Conservation (phyloP, 2,797 vertebrate genomes). For the Bryconaethiops microstoma region DNA sequence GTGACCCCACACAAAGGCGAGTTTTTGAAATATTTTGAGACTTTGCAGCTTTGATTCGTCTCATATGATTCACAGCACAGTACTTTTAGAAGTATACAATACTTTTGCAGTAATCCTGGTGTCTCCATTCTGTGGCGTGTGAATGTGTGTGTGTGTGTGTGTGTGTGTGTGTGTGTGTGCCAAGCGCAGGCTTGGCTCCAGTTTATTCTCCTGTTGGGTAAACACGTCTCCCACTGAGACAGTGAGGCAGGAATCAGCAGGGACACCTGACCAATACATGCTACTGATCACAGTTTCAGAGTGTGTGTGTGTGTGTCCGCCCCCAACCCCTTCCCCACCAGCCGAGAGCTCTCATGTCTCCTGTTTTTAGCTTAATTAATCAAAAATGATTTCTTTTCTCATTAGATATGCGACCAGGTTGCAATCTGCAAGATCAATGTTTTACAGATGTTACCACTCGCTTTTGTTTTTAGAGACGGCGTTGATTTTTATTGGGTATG, state of each 20-base stretch:
- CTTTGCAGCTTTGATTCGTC: conserved; percentile 21
- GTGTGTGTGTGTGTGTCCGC: background rate
- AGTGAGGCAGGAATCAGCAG: conserved; percentile 53
- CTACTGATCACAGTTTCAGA: conserved; percentile 38
- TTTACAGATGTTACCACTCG: conserved; percentile 83
- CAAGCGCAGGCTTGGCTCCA: conserved; percentile 41
- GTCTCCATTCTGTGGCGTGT: background rate
- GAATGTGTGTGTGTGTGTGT: conserved; percentile 1
- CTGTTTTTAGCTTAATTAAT: conserved; percentile 84
- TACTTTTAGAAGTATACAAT: background rate
- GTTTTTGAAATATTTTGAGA: background rate
- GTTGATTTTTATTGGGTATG: conserved; percentile 85
- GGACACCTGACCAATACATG: conserved; percentile 47
- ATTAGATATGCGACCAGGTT: conserved; percentile 80
- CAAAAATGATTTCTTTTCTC: conserved; percentile 87
- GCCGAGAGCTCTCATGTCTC: background rate
- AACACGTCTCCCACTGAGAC: conserved; percentile 47
- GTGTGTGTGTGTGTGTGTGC: conserved; percentile 22
- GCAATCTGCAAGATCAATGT: conserved; percentile 81
- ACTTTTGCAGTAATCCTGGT: conserved; percentile 46
- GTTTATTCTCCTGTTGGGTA: conserved; percentile 52
- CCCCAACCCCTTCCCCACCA: conserved; percentile 51
- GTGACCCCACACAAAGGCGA: background rate
- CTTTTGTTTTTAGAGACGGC: conserved; percentile 81
- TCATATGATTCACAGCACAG: conserved; percentile 13